Conservation (phyloP, 2,888 invertebrate species). For the Caenorhabditis wallacei region DNA sequence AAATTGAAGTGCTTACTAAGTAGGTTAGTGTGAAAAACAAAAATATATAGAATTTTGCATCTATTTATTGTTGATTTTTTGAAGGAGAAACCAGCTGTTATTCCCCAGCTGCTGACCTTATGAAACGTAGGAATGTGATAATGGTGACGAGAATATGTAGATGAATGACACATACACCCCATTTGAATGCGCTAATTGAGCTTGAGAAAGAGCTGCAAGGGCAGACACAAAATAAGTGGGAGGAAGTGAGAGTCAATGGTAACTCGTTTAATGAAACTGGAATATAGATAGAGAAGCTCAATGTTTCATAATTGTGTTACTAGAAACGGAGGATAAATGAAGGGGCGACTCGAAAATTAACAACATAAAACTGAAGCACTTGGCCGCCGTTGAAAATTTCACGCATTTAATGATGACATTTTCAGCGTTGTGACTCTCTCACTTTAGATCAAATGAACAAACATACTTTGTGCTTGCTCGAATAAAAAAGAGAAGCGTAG, state of each 20-base stretch:
- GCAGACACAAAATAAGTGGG: constrained; percentile 13
- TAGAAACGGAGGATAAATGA: constrained; percentile 8
- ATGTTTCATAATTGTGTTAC: constrained; percentile 52
- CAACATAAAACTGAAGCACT: constrained; percentile 32
- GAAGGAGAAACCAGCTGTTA: constrained; percentile 30
- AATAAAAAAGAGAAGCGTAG: background rate
- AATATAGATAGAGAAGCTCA: constrained; percentile 1
- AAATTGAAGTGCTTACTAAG: constrained; percentile 4
- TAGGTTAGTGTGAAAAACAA: constrained; percentile 1
- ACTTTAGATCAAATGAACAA: constrained; percentile 13
- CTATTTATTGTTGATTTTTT: constrained; percentile 40
- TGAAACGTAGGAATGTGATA: constrained; percentile 36
- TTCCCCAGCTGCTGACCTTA: constrained; percentile 26
- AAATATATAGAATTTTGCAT: background rate
- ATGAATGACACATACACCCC: constrained; percentile 2
- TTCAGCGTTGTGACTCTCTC: constrained; percentile 18
- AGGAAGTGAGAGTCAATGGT: constrained; percentile 43
- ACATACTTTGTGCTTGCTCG: background rate
- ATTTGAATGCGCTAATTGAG: constrained; percentile 56
- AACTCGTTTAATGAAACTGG: constrained; percentile 36
- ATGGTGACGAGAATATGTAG: constrained; percentile 31
- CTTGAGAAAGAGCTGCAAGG: background rate
- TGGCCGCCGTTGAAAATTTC: constrained; percentile 21
- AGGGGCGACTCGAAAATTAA: constrained; percentile 40
- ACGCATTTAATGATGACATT: constrained; percentile 38